Base-by-base conservation (phyloP, 1,140 invertebrate species). In the Coenobita brevimanus region DNA sequence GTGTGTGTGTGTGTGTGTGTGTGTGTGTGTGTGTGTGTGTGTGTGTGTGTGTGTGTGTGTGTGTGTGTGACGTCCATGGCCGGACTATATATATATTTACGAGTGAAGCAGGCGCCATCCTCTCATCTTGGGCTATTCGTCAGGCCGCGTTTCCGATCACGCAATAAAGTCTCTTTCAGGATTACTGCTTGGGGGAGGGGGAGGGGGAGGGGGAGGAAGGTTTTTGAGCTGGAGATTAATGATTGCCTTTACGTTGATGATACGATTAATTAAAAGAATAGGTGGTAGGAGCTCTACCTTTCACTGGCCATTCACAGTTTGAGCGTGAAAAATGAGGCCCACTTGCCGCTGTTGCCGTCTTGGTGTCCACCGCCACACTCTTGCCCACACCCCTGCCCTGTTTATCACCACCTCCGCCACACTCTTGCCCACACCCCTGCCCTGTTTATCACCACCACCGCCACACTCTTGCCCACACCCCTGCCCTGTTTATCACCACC, bases 251-350 rank as follows among this genome's bases (percentile, higher is more conserved):
- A 87, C 84, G 62, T 71, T 87, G 84, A 87, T 87, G 84, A 87
- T 87, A 87, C 84, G 84, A 87, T 87, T 87, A 87, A 87, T 87
- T 87, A 87, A 87, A 87, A 87, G 84, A 87, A 87, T 87, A 87
- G 84, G 84, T 87, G 84, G 84, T 54, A 80, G 84, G 83, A 73
- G 84, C 46, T 69, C 41, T 81, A 81, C 84, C 84, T 87, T 73
- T 87, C 84, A 80, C 43, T 81, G 84, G 76, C 84, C 84, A 87
- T 87, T 87, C 84, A 87, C 43, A 71, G 84, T 69, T 81, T 71
- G 76, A 87, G 64, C 76, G 76, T 87, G 84, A 87, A 81, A 87
- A 87, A 87, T 87, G 76, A 41, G 27, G 30, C 64, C 64, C 84
- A 87, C 84, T 87, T 87, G 84, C 67, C 76, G 62, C 60, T 86